Conservation (phyloP, 1,140 invertebrate genomes). For the Pomacea maculata region DNA sequence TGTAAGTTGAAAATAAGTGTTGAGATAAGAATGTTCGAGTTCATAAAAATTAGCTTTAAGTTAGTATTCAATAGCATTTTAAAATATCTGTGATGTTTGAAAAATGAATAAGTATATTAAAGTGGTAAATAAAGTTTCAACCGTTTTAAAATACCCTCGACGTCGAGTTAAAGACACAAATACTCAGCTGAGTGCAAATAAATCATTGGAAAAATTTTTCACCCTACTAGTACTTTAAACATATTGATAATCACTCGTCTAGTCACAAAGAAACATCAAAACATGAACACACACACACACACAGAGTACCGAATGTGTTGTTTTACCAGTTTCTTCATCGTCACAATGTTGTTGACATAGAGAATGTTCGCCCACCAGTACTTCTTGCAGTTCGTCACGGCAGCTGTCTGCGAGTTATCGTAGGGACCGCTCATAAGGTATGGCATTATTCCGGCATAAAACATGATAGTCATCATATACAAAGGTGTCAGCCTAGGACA, state of each 20-base stretch:
- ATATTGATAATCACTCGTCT: no score
- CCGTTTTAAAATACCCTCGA: no score
- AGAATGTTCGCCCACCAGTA: slow-evolving; percentile 86
- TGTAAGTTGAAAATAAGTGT: slow-evolving; percentile 48
- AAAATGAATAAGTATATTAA: no score
- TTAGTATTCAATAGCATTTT: no score
- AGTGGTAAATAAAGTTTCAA: no score
- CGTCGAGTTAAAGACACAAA: no score
- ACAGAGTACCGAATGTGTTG: background rate
- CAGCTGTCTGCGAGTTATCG: slow-evolving; percentile 63
- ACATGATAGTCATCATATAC: slow-evolving; percentile 82
- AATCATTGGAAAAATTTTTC: no score
- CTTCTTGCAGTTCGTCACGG: slow-evolving; percentile 66
- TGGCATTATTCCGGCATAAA: slow-evolving; percentile 76
- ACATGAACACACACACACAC: background rate
- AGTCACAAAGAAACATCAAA: background rate
- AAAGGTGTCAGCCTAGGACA: slow-evolving; percentile 74
- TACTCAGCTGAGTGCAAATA: background rate
- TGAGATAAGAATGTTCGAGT: no score
- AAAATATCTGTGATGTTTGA: no score
- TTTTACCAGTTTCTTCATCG: slow-evolving; percentile 1
- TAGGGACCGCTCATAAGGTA: slow-evolving; percentile 74
- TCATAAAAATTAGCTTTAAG: no score
- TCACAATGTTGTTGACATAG: slow-evolving; percentile 85
- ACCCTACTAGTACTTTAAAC: no score